phyloP scores from a whole-genome alignment of 2,113 vertebrate species.

The Odocoileus hemionus region DNA sequence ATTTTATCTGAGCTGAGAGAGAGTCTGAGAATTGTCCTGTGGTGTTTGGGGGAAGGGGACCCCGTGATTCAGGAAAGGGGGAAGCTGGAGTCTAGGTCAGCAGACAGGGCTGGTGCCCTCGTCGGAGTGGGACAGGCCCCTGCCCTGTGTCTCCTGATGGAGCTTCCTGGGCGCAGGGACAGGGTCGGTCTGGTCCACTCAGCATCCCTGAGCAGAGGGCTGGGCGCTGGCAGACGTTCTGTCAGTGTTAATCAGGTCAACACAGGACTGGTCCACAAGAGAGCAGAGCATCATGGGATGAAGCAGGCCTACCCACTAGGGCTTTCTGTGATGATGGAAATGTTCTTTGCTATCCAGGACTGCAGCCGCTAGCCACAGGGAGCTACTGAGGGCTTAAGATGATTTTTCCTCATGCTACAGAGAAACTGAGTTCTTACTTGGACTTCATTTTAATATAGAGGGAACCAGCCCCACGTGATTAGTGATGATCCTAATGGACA shows the following conservation, averaged over 20 bases:
- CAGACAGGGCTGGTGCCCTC: fast-evolving
- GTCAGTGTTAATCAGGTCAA: not conserved
- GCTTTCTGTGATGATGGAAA: not conserved
- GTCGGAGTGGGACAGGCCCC: too few relatives aligned
- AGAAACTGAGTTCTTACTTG: not conserved
- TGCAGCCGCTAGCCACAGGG: not conserved
- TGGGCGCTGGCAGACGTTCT: fast-evolving
- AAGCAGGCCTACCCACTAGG: not conserved
- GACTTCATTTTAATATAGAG: not conserved
- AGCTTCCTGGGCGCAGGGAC: fast-evolving
- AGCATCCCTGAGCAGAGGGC: not conserved
- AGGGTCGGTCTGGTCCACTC: not conserved
- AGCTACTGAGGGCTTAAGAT: not conserved
- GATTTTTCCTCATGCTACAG: not conserved
- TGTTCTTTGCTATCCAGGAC: not conserved
- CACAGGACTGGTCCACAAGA: not conserved
- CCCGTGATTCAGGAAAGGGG: not conserved
- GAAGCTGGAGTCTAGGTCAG: not conserved
- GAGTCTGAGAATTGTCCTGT: constrained; percentile 55
- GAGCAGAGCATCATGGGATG: not conserved
- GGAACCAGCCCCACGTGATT: not conserved
- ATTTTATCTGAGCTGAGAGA: not conserved
- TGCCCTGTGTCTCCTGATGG: not conserved
- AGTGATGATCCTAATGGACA: not conserved
- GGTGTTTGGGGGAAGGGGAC: not conserved